These are phyloP conservation scores for Scytalopus superciliaris DNA, from an alignment of 2,113 vertebrate genomes.

Conservation along the genomic window DNA sequence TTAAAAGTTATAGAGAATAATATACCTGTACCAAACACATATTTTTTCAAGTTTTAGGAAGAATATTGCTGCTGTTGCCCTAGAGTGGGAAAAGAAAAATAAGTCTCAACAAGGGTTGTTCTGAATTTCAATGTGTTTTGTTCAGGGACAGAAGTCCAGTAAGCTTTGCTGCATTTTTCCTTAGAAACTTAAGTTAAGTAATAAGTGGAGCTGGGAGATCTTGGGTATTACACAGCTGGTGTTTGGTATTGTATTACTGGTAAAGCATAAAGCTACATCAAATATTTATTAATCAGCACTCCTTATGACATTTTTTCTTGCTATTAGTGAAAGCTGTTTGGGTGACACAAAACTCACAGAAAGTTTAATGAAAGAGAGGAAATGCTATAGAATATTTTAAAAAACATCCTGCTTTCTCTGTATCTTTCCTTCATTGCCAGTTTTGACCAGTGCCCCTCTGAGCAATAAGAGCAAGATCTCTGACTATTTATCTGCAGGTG, in stretches of 20 bases:
- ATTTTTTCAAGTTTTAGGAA: neutral
- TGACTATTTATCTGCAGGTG: neutral
- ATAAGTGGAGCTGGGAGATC: neutral
- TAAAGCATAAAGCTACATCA: neutral
- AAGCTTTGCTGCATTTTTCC: neutral
- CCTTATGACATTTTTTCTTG: neutral
- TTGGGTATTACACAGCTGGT: slow-evolving; percentile 7
- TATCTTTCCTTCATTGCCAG: neutral
- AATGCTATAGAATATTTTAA: neutral
- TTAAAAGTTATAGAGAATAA: neutral
- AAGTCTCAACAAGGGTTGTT: neutral
- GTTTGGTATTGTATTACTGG: neutral
- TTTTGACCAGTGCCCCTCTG: neutral
- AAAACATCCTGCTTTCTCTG: neutral
- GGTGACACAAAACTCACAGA: neutral
- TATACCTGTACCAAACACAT: neutral
- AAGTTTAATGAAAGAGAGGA: neutral
- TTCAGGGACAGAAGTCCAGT: neutral
- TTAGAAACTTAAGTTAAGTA: neutral
- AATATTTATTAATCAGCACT: slow-evolving; percentile 40
- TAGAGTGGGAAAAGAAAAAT: neutral
- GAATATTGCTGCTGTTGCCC: neutral
- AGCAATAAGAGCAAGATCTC: neutral
- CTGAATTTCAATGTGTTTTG: neutral
- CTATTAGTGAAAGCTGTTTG: neutral